Evolutionary conservation across 2,888 invertebrate genomes (phyloP).

Genomic region (Heliconius ethilla): DNA sequence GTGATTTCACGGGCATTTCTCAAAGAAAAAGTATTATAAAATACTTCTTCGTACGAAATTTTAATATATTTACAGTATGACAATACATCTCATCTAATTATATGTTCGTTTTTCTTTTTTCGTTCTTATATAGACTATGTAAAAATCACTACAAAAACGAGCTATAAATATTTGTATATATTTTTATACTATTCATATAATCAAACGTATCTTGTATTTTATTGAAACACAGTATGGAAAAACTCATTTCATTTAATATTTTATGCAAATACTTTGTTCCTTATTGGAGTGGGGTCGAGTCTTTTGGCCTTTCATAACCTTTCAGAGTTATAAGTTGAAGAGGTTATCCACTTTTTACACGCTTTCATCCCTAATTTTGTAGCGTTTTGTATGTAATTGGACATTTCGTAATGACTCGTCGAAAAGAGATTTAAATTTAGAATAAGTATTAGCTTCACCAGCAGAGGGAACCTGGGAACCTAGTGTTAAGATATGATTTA

Average conservation of each 20-base stretch:
- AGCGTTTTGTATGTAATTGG: conserved; percentile 13
- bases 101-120: too few species aligned
- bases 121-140: background rate
- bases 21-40: too few species aligned
- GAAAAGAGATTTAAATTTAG: background rate
- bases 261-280: conserved; percentile 30
- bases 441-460: too few species aligned
- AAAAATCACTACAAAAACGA: background rate
- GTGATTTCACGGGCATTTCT: too few species aligned
- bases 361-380: conserved; percentile 17
- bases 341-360: conserved; percentile 22
- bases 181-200: background rate
- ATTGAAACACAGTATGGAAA: conserved; percentile 27
- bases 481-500: too few species aligned
- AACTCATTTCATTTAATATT: conserved; percentile 33
- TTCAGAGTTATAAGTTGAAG: conserved; percentile 23
- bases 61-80: too few species aligned
- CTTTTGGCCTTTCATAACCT: conserved; percentile 29
- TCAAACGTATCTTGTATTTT: conserved; percentile 13
- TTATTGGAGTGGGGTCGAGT: conserved; percentile 26
- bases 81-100: too few species aligned
- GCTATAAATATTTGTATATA: background rate
- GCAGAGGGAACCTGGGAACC: too few species aligned
- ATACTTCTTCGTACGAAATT: too few species aligned
- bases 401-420: conserved; percentile 9